A percentile compares a stretch with the other conserved stretches of the same genome.
Evolutionary conservation across 2,888 invertebrate genomes (phyloP).

Genomic region (Cephus rjabovi): DNA sequence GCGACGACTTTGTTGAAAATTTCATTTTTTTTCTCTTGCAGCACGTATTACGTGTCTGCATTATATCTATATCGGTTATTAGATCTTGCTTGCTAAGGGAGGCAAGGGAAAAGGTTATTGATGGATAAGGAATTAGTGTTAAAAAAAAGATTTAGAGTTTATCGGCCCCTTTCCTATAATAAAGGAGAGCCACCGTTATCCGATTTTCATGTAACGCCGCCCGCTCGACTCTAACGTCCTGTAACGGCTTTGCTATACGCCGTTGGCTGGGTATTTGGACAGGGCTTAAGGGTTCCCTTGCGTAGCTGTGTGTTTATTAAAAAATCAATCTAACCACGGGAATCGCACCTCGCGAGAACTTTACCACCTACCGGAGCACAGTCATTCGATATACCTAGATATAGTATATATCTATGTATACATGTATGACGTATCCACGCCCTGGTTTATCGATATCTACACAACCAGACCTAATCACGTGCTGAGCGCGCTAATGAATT

Average conservation of each 20-base stretch:
- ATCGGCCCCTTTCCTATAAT: conserved; percentile 5
- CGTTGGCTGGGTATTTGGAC: conserved; percentile 17
- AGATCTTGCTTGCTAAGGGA: neutral
- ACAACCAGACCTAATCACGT: neutral
- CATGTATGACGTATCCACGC: neutral
- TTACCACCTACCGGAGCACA: neutral
- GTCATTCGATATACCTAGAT: neutral
- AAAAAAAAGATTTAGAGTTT: conserved; percentile 4
- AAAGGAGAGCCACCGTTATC: conserved; percentile 1
- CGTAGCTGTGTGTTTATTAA: conserved; percentile 19
- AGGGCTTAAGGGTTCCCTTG: conserved; percentile 17
- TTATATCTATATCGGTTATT: neutral
- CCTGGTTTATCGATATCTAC: neutral
- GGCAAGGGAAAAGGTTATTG: neutral
- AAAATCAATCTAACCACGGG: conserved; percentile 18
- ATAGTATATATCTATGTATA: neutral
- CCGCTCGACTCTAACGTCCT: neutral
- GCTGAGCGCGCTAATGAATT: neutral
- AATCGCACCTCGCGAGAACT: neutral
- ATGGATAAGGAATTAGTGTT: neutral
- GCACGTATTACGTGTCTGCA: neutral
- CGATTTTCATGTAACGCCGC: neutral
- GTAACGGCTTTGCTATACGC: neutral
- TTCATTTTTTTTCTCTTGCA: neutral
- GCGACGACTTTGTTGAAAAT: neutral